Evolutionary conservation across 1,140 invertebrate genomes (phyloP).

Genomic region (Olivierus martensii): DNA sequence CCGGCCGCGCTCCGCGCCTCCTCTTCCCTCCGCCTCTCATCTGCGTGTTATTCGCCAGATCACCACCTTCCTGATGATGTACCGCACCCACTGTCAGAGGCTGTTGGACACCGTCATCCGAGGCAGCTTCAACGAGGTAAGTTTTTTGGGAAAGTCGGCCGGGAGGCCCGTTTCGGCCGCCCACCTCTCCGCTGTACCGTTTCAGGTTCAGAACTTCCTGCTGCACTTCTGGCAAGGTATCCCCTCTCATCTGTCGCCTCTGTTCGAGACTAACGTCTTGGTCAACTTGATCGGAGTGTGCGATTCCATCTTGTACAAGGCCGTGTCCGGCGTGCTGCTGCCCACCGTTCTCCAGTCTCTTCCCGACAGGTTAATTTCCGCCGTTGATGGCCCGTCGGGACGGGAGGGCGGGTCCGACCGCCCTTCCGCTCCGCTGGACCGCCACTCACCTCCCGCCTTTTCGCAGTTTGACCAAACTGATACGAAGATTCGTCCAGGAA

Average conservation of each 20-base stretch:
- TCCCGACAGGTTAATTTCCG: conserved; percentile 24
- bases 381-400: too few species aligned
- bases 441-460: too few species aligned
- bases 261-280: conserved; percentile 32
- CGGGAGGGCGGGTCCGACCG: too few species aligned
- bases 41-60: conserved; percentile 28
- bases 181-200: too few species aligned
- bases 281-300: conserved; percentile 39
- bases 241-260: conserved; percentile 35
- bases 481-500: conserved; percentile 42
- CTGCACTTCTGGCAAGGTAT: conserved; percentile 43
- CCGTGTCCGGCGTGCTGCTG: conserved; percentile 37
- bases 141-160: too few species aligned
- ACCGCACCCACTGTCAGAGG: conserved; percentile 39
- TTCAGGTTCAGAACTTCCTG: conserved; percentile 38
- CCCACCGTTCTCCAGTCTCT: conserved; percentile 35
- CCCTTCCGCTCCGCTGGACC: too few species aligned
- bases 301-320: conserved; percentile 40
- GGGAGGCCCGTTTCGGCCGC: too few species aligned
- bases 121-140: conserved; percentile 40
- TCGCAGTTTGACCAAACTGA: conserved; percentile 32
- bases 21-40: background rate
- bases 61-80: conserved; percentile 40
- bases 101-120: conserved; percentile 38
- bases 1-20: background rate